Conservation (phyloP, 2,113 vertebrate species). For the Coryphaenoides rupestris region DNA sequence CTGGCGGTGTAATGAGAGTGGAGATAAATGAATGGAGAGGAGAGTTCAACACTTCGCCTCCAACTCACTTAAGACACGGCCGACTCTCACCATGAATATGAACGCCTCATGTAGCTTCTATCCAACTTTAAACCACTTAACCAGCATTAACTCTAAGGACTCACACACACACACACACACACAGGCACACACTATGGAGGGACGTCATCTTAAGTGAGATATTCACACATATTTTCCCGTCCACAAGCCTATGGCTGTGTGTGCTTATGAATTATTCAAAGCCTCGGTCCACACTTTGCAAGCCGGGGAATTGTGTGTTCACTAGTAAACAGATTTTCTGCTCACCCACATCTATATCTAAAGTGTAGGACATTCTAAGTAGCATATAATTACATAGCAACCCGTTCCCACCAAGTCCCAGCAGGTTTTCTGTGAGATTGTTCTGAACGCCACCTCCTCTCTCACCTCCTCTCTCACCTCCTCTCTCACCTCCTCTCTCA, state of each 20-base stretch:
- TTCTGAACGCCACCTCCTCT: background rate
- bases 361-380: conserved; percentile 66
- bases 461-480: background rate
- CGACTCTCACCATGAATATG: conserved; percentile 41
- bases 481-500: background rate
- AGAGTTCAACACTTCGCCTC: conserved; percentile 43
- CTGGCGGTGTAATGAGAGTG: conserved; percentile 64
- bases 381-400: conserved; percentile 63
- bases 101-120: conserved; percentile 37
- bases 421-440: too few relatives aligned
- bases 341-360: conserved; percentile 67
- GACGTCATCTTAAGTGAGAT: conserved; percentile 60
- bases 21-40: conserved; percentile 64
- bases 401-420: conserved; percentile 42
- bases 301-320: conserved; percentile 65
- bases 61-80: conserved; percentile 61
- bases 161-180: conserved; percentile 15
- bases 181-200: conserved; percentile 43
- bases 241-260: conserved; percentile 68
- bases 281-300: conserved; percentile 57
- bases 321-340: conserved; percentile 78
- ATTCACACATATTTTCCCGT: conserved; percentile 60
- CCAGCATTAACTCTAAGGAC: conserved; percentile 53
- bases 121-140: conserved; percentile 63
- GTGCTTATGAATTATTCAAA: conserved; percentile 76